Percentiles rank a stretch among this genome's conserved stretches.
These are phyloP conservation scores for Notolepis coatsorum DNA, from an alignment of 2,797 vertebrate species.

Conservation along the genomic window DNA sequence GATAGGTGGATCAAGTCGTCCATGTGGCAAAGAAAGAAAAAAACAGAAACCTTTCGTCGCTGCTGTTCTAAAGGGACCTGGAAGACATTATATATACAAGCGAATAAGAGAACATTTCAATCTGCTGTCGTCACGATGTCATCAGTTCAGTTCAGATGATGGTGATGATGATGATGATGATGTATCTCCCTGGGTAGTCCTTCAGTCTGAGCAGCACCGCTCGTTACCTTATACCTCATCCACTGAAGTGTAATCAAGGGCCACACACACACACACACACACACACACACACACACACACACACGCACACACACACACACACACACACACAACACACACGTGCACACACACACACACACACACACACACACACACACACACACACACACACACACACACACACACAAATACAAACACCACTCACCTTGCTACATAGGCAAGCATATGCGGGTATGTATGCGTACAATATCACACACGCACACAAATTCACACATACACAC, in stretches of 20 bases:
- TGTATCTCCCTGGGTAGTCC: conserved; percentile 44
- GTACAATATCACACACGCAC: conserved; percentile 21
- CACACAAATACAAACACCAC: too few relatives aligned
- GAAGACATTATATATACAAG: conserved; percentile 19
- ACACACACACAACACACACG: conserved; percentile 1
- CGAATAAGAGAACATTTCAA: conserved; percentile 31
- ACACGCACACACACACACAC: neutral
- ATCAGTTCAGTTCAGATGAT: conserved; percentile 45
- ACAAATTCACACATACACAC: neutral
- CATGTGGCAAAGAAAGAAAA: too few relatives aligned
- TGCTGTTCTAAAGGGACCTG: conserved; percentile 3
- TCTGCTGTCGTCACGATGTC: conserved; percentile 39
- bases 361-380: too few relatives aligned
- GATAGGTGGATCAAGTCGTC: conserved; percentile 16
- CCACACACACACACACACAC: conserved; percentile 32
- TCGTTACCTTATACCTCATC: conserved; percentile 55
- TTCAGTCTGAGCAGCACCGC: conserved; percentile 24
- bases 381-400: too few relatives aligned
- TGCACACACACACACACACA: too few relatives aligned
- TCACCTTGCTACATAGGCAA: too few relatives aligned
- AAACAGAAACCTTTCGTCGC: conserved; percentile 6
- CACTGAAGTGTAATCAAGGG: conserved; percentile 54
- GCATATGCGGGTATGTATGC: too few relatives aligned
- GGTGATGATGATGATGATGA: conserved; percentile 50
- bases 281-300: conserved; percentile 15